Base-by-base conservation (phyloP, 2,797 vertebrate genomes). In the Meda fulgida region DNA sequence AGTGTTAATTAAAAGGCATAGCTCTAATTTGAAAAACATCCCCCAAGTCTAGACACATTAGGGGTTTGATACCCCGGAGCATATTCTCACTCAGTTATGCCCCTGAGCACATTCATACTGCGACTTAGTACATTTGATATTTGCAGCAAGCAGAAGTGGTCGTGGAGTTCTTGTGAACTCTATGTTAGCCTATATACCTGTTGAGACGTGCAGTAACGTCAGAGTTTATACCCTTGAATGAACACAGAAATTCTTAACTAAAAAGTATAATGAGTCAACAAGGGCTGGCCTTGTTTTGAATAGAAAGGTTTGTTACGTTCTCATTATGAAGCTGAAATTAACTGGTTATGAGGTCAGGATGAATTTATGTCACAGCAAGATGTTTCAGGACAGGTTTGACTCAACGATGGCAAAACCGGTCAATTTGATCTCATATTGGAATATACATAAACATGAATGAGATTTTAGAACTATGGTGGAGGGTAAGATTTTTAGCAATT, bases 71-170 rank as follows among this genome's bases (percentile, higher is more conserved):
- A 34, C 16, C 34, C 66, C 34, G 0, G 23, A 76, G 43, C 5
- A 76, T 77, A 14, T 46, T 63, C 36, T 36, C 36, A 36, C 36
- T 36, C 36, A 36, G 36, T 36, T 36, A 67, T 53, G 46, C 18
- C 26, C 51, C 26, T 1, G n/a, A 77, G 46, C 10, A 76, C 69
- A 16, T 46, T 65, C 34, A 53, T n/a, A 66, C 43, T 53, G 18
- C 55, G 81, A 77, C 63, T 84, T 63, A 29, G 55, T 53, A 31
- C 34, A n/a, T 77, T 67, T 67, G 29, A 46, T 43, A 69, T 78
- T 58, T 58, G 65, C 63, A 70, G 73, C 63, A 19, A 26, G 26
- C 19, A 70, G 65, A 84, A 43, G 48, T 7, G 1, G 19, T 29
- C n/a, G 29, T 78, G 11, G 34, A 51, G 60, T 40, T 83, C 60